Evolutionary conservation across 2,113 vertebrate genomes (phyloP), one percentile per base, ranked within the genome.

Genomic region (Alexandromys fortis): DNA sequence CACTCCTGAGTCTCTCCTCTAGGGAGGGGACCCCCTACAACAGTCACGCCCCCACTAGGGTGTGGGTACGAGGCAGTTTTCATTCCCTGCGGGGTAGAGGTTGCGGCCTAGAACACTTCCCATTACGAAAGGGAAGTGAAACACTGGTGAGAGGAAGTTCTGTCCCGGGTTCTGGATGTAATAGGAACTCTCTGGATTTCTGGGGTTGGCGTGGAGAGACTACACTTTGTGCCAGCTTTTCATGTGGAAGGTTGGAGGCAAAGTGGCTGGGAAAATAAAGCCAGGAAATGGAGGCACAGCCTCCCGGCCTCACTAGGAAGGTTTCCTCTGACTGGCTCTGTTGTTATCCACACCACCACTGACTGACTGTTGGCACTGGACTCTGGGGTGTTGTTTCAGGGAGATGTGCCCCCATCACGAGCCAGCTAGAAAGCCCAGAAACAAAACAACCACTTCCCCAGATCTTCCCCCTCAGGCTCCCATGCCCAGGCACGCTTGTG

Each of bases 61-160:
- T 16, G 52, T 38, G 12, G 78, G 90, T 30, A 75, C 42, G 67
- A 86, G 65, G 45, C 38, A 24, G 42, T 22, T 58, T n/a, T 0
- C 4, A 12, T n/a, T 12, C 5, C 10, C 13, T 49, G 30, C 5
- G 21, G 3, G 58, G 73, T 14, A 49, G 42, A 26, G 61, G 42
- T 42, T 72, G 33, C 1, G 6, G 58, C 33, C 92, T 52, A 52
- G 72, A 83, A 49, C 19, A 33, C 49, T 92, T 92, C 85, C 45
- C 14, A 42, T 63, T 2, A 61, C 86, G 52, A 90, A n/a, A 49
- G 33, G 92, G 97, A 97, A 96, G 72, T 14, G 92, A 89, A 96
- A 96, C 42, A 61, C 68, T 30, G 67, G 49, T 49, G 63, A 16
- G 38, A 89, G 91, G 89, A 95, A 94, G 68, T 47, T 58, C 30